Conservation (phyloP, 2,113 vertebrate species). For the Camelus dromedarius region DNA sequence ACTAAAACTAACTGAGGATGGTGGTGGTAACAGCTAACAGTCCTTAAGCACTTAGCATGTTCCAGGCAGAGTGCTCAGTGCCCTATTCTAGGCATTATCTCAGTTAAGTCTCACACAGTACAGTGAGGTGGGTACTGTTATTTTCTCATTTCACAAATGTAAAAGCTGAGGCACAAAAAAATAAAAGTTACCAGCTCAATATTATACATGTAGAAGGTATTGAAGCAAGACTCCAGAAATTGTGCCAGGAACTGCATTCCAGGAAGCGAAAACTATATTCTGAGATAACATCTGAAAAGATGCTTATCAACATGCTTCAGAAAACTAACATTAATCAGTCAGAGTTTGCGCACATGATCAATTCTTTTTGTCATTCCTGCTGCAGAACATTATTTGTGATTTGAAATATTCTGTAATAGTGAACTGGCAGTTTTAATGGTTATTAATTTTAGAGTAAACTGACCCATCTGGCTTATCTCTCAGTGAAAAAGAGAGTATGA, state of each 20-base stretch:
- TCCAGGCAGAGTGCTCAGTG: background rate
- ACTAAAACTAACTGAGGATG: background rate
- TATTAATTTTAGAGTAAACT: conserved; percentile 17
- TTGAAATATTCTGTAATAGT: background rate
- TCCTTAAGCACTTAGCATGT: background rate
- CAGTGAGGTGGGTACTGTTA: background rate
- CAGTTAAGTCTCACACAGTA: background rate
- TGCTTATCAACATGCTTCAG: background rate
- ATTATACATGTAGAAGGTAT: background rate
- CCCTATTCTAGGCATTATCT: background rate
- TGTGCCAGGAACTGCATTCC: background rate
- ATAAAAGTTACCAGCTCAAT: background rate
- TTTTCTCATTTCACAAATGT: background rate
- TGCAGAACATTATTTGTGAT: background rate
- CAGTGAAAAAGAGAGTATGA: background rate
- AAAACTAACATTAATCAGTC: background rate
- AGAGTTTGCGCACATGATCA: background rate
- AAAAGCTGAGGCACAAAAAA: background rate
- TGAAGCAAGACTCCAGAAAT: background rate
- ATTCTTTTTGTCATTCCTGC: background rate
- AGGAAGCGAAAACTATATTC: background rate
- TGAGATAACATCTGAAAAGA: background rate
- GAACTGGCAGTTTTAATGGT: background rate
- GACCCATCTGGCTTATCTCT: background rate
- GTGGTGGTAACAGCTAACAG: background rate